phyloP scores from a whole-genome alignment of 1,140 invertebrate species.

The Hermatobates lingyangjiaoensis region DNA sequence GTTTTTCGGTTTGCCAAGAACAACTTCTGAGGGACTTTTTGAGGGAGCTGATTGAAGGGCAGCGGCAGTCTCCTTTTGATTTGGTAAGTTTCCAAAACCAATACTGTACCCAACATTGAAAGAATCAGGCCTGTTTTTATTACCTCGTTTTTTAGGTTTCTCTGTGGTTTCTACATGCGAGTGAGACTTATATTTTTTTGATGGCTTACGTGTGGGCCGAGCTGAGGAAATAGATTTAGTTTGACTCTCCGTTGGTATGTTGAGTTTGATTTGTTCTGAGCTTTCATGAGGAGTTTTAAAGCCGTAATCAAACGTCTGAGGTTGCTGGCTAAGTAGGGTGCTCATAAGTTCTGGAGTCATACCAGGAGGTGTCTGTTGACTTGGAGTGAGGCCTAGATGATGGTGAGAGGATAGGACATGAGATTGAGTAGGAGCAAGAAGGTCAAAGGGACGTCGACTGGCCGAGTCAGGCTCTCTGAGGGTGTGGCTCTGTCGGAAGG shows the following conservation, averaged over 20 bases:
- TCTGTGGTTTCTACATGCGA: background rate
- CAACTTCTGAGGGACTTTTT: background rate
- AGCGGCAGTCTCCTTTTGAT: background rate
- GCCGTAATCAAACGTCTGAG: conserved; percentile 6
- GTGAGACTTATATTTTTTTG: background rate
- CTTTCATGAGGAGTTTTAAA: background rate
- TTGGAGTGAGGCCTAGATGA: too few relatives aligned
- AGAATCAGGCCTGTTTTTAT: background rate
- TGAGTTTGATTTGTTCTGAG: background rate
- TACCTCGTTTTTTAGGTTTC: background rate
- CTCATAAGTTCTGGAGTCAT: conserved; percentile 8
- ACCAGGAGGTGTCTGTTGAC: conserved; percentile 1
- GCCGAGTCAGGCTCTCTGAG: too few relatives aligned
- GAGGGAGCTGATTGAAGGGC: background rate
- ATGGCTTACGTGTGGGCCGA: background rate
- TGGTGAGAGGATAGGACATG: too few relatives aligned
- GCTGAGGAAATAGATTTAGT: too few relatives aligned
- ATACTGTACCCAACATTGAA: conserved; percentile 15
- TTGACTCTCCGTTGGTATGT: too few relatives aligned
- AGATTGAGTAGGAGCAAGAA: too few relatives aligned
- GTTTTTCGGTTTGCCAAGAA: conserved; percentile 4
- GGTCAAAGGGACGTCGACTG: too few relatives aligned
- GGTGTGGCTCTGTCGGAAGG: too few relatives aligned
- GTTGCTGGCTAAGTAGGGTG: conserved; percentile 5
- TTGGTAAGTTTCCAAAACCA: conserved; percentile 11